phyloP scores from a whole-genome alignment of 1,140 invertebrate species.

The Nasonia vitripennis region DNA sequence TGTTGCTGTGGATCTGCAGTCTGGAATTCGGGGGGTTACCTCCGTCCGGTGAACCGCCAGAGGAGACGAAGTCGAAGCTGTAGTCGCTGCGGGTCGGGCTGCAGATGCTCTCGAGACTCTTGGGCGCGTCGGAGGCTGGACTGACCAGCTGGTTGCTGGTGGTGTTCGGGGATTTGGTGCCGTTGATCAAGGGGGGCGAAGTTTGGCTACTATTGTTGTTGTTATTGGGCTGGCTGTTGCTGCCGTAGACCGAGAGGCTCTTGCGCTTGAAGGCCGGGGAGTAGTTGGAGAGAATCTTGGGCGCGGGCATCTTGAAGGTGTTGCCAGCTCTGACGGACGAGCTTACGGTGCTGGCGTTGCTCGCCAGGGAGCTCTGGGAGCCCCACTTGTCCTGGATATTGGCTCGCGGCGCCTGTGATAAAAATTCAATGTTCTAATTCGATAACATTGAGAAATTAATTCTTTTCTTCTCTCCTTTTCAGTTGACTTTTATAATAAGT shows the following conservation, averaged over 20 bases:
- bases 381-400: conserved; percentile 71
- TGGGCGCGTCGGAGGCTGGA: conserved; percentile 68
- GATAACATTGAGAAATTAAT: background rate
- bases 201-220: conserved; percentile 43
- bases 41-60: conserved; percentile 63
- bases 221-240: conserved; percentile 56
- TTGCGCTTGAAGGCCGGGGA: conserved; percentile 89
- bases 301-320: conserved; percentile 69
- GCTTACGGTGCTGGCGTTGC: conserved; percentile 66
- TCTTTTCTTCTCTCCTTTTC: no score
- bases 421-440: background rate
- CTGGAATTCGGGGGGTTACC: conserved; percentile 55
- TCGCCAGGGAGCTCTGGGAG: conserved; percentile 67
- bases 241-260: conserved; percentile 80
- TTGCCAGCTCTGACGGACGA: conserved; percentile 64
- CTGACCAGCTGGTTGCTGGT: conserved; percentile 51
- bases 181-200: background rate
- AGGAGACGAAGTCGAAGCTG: conserved; percentile 73
- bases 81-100: conserved; percentile 77
- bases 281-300: conserved; percentile 83
- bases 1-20: conserved; percentile 58
- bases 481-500: background rate
- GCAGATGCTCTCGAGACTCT: conserved; percentile 79
- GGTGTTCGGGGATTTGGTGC: conserved; percentile 12
- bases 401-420: conserved; percentile 26